These are phyloP conservation scores for Aculops lycopersici DNA, from an alignment of 1,140 invertebrate genomes.

Conservation along the genomic window DNA sequence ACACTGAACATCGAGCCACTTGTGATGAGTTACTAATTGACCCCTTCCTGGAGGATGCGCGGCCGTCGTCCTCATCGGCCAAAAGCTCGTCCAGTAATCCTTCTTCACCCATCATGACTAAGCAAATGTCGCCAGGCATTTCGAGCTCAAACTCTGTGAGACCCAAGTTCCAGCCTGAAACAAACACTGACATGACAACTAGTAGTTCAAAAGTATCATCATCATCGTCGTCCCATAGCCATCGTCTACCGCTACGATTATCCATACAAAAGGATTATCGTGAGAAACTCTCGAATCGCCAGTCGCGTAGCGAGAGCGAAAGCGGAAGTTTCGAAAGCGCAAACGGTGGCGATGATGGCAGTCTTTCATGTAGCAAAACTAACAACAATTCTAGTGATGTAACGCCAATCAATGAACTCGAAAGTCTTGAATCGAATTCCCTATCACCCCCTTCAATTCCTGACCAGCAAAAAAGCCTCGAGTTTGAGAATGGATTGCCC, in stretches of 20 bases:
- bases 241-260: too few species aligned
- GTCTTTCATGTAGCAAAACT: too few species aligned
- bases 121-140: not conserved
- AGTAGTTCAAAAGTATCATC: not conserved
- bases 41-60: conserved; percentile 44
- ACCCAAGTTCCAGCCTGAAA: not conserved
- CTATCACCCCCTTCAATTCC: not conserved
- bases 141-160: not conserved
- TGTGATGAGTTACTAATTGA: conserved; percentile 63
- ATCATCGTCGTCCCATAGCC: not conserved
- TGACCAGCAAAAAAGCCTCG: too few species aligned
- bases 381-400: not conserved
- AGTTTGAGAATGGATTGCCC: too few species aligned
- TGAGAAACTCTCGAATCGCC: too few species aligned
- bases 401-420: not conserved
- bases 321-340: too few species aligned
- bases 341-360: too few species aligned
- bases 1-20: conserved; percentile 48
- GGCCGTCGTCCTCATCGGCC: conserved; percentile 1
- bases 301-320: too few species aligned
- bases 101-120: not conserved
- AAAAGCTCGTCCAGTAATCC: conserved; percentile 7
- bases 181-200: not conserved
- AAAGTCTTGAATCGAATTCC: not conserved
- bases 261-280: too few species aligned